A percentile compares a stretch with the other conserved stretches of the same genome.
Evolutionary conservation across 2,888 invertebrate genomes (phyloP).

Genomic region (Lasius fuliginosus): DNA sequence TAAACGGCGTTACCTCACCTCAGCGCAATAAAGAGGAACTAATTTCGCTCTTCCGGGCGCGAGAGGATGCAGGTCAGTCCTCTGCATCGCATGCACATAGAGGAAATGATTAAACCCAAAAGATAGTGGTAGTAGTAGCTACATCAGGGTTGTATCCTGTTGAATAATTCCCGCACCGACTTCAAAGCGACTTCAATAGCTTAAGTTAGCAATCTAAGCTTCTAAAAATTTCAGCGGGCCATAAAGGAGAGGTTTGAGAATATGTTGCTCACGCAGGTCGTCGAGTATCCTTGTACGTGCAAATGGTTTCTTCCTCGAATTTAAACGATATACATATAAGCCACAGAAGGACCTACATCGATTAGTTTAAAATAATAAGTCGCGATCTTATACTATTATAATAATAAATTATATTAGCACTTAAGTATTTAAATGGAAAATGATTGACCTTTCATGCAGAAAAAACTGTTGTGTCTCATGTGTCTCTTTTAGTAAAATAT

Average conservation of each 20-base stretch:
- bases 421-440: not conserved
- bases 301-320: not conserved
- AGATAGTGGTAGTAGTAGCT: slow-evolving; percentile 28
- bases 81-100: slow-evolving; percentile 33
- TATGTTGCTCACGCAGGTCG: slow-evolving; percentile 1
- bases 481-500: not conserved
- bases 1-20: slow-evolving; percentile 49
- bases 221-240: slow-evolving; percentile 42
- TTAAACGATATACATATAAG: not conserved
- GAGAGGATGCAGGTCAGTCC: slow-evolving; percentile 41
- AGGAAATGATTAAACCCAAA: slow-evolving; percentile 46
- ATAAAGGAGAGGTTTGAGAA: slow-evolving; percentile 36
- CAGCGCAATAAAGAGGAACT: slow-evolving; percentile 51
- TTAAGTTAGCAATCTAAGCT: slow-evolving; percentile 49
- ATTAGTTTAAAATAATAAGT: not conserved
- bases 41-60: slow-evolving; percentile 42
- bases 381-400: not conserved
- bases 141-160: slow-evolving; percentile 45
- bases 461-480: not conserved
- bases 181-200: slow-evolving; percentile 46
- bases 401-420: not conserved
- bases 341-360: not conserved
- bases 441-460: not conserved
- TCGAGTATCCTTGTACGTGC: not conserved
- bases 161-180: slow-evolving; percentile 54